Evolutionary conservation across 2,888 invertebrate genomes (phyloP).

Genomic region (Loripinus fragilis): DNA sequence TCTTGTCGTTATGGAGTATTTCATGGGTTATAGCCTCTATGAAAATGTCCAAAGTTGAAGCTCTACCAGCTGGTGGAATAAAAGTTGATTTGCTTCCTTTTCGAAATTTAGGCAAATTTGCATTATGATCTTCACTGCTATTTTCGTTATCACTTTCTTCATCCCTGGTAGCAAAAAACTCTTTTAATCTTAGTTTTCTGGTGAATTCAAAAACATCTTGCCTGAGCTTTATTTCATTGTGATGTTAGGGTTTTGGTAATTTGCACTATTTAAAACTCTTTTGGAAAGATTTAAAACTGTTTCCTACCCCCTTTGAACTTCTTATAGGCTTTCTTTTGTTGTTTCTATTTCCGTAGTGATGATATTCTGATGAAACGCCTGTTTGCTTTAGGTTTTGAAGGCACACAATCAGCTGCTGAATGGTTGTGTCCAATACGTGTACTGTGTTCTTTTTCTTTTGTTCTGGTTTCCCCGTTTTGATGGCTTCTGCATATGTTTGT

Average conservation of each 20-base stretch:
- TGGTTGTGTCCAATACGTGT: slow-evolving; percentile 15
- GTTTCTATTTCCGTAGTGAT: slow-evolving; percentile 15
- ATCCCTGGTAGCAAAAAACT: not conserved
- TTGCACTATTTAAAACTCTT: not conserved
- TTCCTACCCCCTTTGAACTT: slow-evolving; percentile 18
- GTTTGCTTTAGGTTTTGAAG: slow-evolving; percentile 21
- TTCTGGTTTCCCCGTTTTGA: slow-evolving; percentile 20
- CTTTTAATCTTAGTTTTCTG: slow-evolving; percentile 17
- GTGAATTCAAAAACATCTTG: slow-evolving; percentile 15
- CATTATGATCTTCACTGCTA: not conserved
- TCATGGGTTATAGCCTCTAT: slow-evolving; percentile 31
- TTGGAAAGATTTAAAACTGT: slow-evolving; percentile 31
- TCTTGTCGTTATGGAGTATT: slow-evolving; percentile 19
- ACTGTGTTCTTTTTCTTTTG: not conserved
- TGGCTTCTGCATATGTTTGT: slow-evolving; percentile 20
- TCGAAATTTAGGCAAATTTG: not conserved
- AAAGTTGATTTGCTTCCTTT: slow-evolving; percentile 22
- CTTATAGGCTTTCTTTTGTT: slow-evolving; percentile 22
- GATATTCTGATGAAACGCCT: slow-evolving; percentile 17
- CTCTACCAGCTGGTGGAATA: slow-evolving; percentile 24
- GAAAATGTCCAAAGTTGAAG: slow-evolving; percentile 27
- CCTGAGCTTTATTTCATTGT: slow-evolving; percentile 15
- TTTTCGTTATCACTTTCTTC: not conserved
- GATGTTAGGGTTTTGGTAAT: slow-evolving; percentile 24
- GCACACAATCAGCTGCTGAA: slow-evolving; percentile 10